Percentiles rank a stretch among this genome's conserved stretches.
Evolutionary conservation across 2,113 vertebrate genomes (phyloP).

Genomic region (Baryphthengus martii): DNA sequence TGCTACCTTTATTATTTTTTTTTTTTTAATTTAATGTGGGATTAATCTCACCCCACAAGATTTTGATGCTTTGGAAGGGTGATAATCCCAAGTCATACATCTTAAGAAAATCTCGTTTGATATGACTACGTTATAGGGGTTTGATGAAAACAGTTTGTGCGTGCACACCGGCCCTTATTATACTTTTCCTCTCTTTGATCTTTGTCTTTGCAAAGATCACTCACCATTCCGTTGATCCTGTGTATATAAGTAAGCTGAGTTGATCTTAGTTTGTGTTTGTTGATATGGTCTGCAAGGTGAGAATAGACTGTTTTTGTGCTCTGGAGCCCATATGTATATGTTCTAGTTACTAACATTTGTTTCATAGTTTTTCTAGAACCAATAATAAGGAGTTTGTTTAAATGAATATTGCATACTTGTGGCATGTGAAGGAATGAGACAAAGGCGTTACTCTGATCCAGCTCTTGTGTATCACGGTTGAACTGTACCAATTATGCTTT

Average conservation of each 20-base stretch:
- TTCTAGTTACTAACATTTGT: neutral
- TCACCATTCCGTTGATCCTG: slow-evolving; percentile 2
- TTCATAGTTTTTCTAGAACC: neutral
- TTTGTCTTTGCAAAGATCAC: neutral
- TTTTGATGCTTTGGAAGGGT: neutral
- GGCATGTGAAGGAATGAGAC: neutral
- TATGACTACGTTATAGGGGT: neutral
- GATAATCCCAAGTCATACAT: neutral
- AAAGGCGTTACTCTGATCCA: neutral
- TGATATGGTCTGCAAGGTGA: neutral
- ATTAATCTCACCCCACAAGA: neutral
- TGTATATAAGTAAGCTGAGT: neutral
- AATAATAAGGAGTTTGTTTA: neutral
- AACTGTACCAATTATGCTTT: neutral
- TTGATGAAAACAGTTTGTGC: slow-evolving; percentile 31
- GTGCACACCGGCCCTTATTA: neutral
- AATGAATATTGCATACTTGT: neutral
- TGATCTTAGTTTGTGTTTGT: neutral
- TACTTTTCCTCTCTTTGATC: slow-evolving; percentile 18
- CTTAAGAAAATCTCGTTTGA: slow-evolving; percentile 15
- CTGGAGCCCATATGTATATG: neutral
- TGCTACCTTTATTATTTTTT: neutral
- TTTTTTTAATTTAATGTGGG: neutral
- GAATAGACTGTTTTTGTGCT: neutral
- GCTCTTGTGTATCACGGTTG: neutral